Percentiles rank a stretch among this genome's conserved stretches.
Evolutionary conservation across 35 echinoderm and acorn worm species (phyloP).

Genomic region (Apostichopus californicus): DNA sequence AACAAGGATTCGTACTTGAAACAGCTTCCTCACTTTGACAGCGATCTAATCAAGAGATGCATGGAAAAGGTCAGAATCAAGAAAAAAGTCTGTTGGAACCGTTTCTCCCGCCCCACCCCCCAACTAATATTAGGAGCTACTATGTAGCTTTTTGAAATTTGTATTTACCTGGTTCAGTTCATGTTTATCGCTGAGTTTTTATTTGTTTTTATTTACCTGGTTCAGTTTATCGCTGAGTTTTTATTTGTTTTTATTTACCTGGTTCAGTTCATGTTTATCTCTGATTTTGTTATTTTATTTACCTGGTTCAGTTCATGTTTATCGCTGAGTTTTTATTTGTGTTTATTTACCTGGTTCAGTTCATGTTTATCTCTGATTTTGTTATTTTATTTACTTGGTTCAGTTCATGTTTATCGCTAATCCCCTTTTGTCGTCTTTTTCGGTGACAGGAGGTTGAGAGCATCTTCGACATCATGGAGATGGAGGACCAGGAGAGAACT

Average conservation of each 20-base stretch:
- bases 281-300: background rate
- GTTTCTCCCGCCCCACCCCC: too few relatives aligned
- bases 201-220: background rate
- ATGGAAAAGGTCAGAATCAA: constrained; percentile 77
- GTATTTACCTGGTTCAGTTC: background rate
- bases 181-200: background rate
- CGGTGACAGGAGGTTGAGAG: constrained; percentile 81
- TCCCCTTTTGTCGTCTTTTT: background rate
- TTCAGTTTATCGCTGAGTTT: too few relatives aligned
- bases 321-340: background rate
- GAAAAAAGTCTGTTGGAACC: background rate
- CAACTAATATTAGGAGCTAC: too few relatives aligned
- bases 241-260: background rate
- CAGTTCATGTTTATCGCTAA: background rate
- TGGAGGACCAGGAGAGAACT: constrained; percentile 94
- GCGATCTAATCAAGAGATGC: constrained; percentile 91
- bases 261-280: background rate
- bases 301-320: background rate
- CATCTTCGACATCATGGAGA: constrained; percentile 99
- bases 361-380: too few relatives aligned
- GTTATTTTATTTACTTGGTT: background rate
- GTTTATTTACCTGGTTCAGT: background rate
- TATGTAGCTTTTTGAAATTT: background rate
- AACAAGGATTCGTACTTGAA: constrained; percentile 97
- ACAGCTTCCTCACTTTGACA: constrained; percentile 91